Conservation (phyloP, 1,140 invertebrate genomes). For the Stenopsyche tienmushanensis region DNA sequence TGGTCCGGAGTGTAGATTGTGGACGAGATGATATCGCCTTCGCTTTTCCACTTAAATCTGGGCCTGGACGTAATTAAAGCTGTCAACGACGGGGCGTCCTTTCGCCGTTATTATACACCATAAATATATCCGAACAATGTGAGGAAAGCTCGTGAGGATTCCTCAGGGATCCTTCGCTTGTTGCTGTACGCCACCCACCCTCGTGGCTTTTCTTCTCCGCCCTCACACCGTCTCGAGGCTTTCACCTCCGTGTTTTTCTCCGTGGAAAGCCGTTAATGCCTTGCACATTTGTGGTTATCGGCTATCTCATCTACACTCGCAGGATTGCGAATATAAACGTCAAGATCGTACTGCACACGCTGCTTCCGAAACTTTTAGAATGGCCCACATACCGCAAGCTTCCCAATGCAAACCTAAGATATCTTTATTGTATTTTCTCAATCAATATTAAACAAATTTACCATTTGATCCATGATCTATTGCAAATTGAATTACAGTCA, state of each 20-base stretch:
- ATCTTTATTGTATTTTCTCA: too few relatives aligned
- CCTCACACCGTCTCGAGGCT: neutral
- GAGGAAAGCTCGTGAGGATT: neutral
- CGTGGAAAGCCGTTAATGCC: slow-evolving; percentile 6
- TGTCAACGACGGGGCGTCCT: neutral
- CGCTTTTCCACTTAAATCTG: too few relatives aligned
- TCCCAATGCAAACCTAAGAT: too few relatives aligned
- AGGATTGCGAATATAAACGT: neutral
- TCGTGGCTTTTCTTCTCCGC: neutral
- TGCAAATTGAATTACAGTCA: too few relatives aligned
- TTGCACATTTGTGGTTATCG: slow-evolving; percentile 12
- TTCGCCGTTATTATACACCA: slow-evolving; percentile 7
- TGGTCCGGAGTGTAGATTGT: too few relatives aligned
- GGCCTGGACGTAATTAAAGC: neutral
- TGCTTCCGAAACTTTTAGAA: too few relatives aligned
- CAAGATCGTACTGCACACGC: too few relatives aligned
- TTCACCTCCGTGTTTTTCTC: neutral
- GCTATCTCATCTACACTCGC: neutral
- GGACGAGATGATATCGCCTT: too few relatives aligned
- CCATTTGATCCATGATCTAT: too few relatives aligned
- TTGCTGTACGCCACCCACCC: neutral
- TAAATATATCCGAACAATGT: slow-evolving; percentile 11
- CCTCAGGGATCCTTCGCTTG: neutral
- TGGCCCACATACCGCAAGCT: too few relatives aligned
- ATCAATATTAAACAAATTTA: too few relatives aligned